A percentile compares a stretch with the other conserved stretches of the same genome.
Evolutionary conservation across 2,113 vertebrate species (phyloP).

Genomic region (Sander vitreus): DNA sequence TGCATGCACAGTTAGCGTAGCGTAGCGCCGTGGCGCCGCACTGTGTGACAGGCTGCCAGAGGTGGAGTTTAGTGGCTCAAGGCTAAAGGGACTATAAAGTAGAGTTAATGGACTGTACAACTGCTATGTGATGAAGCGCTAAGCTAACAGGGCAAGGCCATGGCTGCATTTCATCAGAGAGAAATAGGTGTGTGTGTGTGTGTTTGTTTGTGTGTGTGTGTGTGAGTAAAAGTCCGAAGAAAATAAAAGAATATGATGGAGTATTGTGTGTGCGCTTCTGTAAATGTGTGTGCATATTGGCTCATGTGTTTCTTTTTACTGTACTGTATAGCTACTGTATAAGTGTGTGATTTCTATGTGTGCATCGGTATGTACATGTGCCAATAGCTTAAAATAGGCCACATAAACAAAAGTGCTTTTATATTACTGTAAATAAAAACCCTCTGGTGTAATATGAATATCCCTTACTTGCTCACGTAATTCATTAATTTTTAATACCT

Average conservation of each 20-base stretch:
- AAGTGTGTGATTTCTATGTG: not conserved
- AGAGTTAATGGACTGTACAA: constrained; percentile 82
- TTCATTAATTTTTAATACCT: not conserved
- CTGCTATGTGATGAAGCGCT: constrained; percentile 73
- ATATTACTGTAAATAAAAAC: not conserved
- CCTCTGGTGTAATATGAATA: not conserved
- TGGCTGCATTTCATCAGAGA: constrained; percentile 62
- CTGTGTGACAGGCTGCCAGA: constrained; percentile 70
- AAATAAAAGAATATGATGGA: not conserved
- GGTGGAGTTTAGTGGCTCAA: constrained; percentile 77
- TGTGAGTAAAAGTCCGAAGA: not conserved
- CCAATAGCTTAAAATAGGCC: not conserved
- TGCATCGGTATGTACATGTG: not conserved
- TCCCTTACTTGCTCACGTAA: not conserved
- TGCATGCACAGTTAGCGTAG: constrained; percentile 72
- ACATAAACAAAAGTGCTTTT: not conserved
- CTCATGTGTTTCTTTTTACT: not conserved
- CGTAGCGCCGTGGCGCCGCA: constrained; percentile 32
- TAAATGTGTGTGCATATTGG: not conserved
- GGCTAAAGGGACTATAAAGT: constrained; percentile 81
- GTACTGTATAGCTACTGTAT: not conserved
- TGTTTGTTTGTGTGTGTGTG: not conserved
- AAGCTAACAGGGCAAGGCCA: constrained; percentile 74
- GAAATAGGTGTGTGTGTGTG: constrained; percentile 28
- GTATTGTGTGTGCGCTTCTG: not conserved